phyloP scores from a whole-genome alignment of 2,113 vertebrate species.

The Entelurus aequoreus region DNA sequence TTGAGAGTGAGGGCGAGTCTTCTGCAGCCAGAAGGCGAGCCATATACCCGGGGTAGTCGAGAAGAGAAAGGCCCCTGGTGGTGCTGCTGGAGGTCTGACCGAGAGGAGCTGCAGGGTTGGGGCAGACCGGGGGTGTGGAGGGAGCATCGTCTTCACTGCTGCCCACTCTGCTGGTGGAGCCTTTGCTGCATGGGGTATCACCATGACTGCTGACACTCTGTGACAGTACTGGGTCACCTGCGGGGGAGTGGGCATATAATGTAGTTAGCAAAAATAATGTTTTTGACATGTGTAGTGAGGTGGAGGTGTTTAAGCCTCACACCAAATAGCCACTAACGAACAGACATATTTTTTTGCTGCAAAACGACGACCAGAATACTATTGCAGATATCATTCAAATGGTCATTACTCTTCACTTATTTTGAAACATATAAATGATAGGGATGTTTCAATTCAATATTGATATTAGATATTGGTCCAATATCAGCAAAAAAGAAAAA shows the following conservation, averaged over 20 bases:
- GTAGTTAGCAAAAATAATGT: background rate
- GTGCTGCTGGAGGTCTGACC: slow-evolving; percentile 45
- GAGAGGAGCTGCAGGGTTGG: slow-evolving; percentile 25
- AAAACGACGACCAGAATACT: background rate
- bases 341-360: background rate
- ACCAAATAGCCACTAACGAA: background rate
- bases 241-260: slow-evolving; percentile 8
- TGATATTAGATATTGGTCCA: too few species aligned
- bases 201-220: slow-evolving; percentile 6
- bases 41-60: slow-evolving; percentile 81
- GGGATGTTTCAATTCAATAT: too few species aligned
- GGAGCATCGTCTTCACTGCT: slow-evolving; percentile 70
- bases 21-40: slow-evolving; percentile 59
- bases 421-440: too few species aligned
- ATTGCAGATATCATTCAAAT: too few species aligned
- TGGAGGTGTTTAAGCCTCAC: background rate
- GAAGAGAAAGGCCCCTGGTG: slow-evolving; percentile 57
- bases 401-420: too few species aligned
- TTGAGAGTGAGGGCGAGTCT: slow-evolving; percentile 46
- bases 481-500: too few species aligned
- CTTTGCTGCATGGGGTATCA: slow-evolving; percentile 33
- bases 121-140: slow-evolving; percentile 31
- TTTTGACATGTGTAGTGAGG: background rate
- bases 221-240: slow-evolving; percentile 35
- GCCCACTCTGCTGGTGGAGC: slow-evolving; percentile 61